Evolutionary conservation across 2,888 invertebrate genomes (phyloP), one percentile per base, ranked within the genome.

Genomic region (Plagodis dolabraria): DNA sequence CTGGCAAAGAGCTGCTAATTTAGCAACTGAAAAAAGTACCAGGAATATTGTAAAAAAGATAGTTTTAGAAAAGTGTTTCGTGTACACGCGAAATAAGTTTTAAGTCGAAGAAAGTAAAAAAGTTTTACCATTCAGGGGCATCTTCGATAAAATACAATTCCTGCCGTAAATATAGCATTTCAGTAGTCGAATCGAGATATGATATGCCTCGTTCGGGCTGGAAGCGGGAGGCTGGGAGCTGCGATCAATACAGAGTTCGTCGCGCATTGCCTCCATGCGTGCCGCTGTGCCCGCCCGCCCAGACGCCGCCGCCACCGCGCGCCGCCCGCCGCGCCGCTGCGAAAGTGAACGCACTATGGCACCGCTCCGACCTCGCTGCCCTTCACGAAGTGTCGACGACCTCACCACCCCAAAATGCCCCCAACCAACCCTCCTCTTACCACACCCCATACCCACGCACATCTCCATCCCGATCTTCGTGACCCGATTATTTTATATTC

Each of bases 371-470:
- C 87, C 89, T 84, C 86, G 82, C 87, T 90, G 90, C 88, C 90
- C 91, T 90, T 90, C 92, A 88, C 85, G 80, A 76, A 79, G 84
- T 85, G 91, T 90, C 91, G 86, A 84, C 88, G 91, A 91, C 90
- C 91, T 83, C 82, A 78, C 75, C 71, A 75, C 75, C 75, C 65
- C 75, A 70, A 77, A 69, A 70, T 72, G 63, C 68, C 59, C 74
- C 68, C 74, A 57, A 68, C 68, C 22, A 22, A 22, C 70, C 68
- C 74, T 72, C 72, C 69, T 74, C 75, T 71, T 74, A 63, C 66
- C 65, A 68, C 77, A 83, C 36, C 36, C 36, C 40, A 40, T 74
- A 80, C 83, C 83, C 78, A 76, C 75, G 69, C 73, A 76, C 74
- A 82, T 82, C 84, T 80, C 77, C 63, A 63, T 71, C 72, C 64